Conservation (phyloP, 2,113 vertebrate species). For the Ciconia stormi region DNA sequence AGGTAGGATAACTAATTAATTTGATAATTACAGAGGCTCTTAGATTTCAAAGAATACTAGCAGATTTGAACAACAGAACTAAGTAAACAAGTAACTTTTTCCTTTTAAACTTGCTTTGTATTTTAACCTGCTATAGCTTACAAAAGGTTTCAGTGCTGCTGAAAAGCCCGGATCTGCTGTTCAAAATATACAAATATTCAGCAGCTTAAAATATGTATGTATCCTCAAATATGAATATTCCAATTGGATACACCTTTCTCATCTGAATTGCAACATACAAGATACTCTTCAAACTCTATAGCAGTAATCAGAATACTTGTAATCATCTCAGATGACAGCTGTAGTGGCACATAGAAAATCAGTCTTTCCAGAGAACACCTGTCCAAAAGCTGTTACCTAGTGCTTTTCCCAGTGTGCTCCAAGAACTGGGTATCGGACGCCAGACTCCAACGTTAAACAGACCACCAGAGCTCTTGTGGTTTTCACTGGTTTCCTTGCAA, state of each 20-base stretch:
- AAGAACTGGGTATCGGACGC: background rate
- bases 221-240: background rate
- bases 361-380: background rate
- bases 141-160: background rate
- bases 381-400: background rate
- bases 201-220: background rate
- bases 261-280: background rate
- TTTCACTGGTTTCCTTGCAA: background rate
- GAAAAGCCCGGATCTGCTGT: background rate
- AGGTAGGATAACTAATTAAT: background rate
- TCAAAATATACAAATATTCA: background rate
- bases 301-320: background rate
- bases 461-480: background rate
- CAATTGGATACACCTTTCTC: background rate
- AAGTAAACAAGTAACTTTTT: background rate
- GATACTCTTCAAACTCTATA: background rate
- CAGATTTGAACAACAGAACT: background rate
- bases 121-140: background rate
- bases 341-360: background rate
- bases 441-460: background rate
- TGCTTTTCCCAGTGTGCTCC: background rate
- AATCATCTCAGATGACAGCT: background rate
- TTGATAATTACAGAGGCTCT: background rate
- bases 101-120: background rate
- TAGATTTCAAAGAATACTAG: background rate